Evolutionary conservation across 2,888 invertebrate genomes (phyloP), one percentile per base, ranked within the genome.

Genomic region (Megaustenia siamemsis): DNA sequence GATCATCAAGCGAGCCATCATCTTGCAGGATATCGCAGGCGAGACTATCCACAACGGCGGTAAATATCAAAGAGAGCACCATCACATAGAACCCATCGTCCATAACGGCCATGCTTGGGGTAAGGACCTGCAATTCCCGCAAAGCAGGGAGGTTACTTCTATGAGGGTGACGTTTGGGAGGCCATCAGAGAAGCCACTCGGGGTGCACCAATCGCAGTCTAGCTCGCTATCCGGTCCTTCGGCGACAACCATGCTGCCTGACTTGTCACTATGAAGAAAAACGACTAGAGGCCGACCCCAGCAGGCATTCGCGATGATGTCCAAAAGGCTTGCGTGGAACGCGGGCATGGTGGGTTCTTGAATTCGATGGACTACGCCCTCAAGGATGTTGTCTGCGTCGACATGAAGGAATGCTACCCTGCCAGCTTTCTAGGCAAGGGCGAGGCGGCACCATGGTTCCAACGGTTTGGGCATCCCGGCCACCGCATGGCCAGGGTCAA

Each of bases 271-370:
- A 28, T 24, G 12, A n/a, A 32, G 24, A 49, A n/a, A 8, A 75
- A 75, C 21, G 28, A 32, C 32, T 75, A 43, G 71, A 71, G 53
- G 32, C 49, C 75, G 75, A 75, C 75, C 49, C 75, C 53, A 32
- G 49, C 53, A 32, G 32, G 49, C 75, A 5, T 53, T 28, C 75
- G 49, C 35, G 53, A 6, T 8, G 75, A 49, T 24, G 15, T 75
- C 24, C 75, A 49, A 15, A 75, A 53, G 53, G 73, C 73, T 18
- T 73, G 73, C 43, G 73, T 73, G 8, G 73, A 73, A 28, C 73
- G 45, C 18, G 45, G 73, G 3, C 73, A 73, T n/a, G 73, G 73
- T 5, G 28, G 75, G 10, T 21, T 49, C 2, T 53, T 32, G 28
- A 75, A 75, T 6, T 49, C 75, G 32, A 53, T 53, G 75, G 75